phyloP scores from a whole-genome alignment of 2,113 vertebrate genomes.

The Melospiza georgiana region DNA sequence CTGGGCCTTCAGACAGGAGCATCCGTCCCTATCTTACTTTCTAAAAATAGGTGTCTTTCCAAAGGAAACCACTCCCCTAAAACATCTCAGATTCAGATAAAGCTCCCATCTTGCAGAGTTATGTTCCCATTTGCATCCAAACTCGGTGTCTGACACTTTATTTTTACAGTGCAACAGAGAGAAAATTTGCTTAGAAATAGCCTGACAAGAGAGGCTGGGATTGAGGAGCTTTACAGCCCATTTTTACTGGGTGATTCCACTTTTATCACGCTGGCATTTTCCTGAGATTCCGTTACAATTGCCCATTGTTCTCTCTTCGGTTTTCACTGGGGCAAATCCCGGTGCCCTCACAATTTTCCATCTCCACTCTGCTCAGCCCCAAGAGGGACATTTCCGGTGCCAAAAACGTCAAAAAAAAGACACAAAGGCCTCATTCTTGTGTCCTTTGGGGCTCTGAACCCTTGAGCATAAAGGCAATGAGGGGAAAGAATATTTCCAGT shows the following conservation, averaged over 20 bases:
- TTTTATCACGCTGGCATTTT: constrained; percentile 46
- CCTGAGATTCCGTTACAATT: constrained; percentile 1
- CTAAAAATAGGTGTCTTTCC: constrained; percentile 59
- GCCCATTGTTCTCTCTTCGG: background rate
- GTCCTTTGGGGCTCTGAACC: background rate
- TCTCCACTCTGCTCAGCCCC: background rate
- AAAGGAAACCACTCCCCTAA: background rate
- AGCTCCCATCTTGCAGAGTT: constrained; percentile 20
- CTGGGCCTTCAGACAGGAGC: background rate
- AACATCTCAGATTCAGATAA: background rate
- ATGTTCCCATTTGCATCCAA: constrained; percentile 17
- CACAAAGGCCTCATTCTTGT: background rate
- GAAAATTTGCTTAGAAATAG: constrained; percentile 47
- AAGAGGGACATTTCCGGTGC: background rate
- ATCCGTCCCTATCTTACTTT: background rate
- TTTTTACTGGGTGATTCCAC: constrained; percentile 48
- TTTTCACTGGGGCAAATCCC: constrained; percentile 43
- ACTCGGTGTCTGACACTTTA: background rate
- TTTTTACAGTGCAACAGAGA: constrained; percentile 56
- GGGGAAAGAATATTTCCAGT: background rate
- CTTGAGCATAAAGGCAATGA: background rate
- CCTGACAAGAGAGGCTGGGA: constrained; percentile 49
- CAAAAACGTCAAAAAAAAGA: background rate
- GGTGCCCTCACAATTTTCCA: constrained; percentile 13
- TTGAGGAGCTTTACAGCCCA: constrained; percentile 38